phyloP scores from a whole-genome alignment of 1,140 invertebrate genomes.

The Diorhabda sublineata region DNA sequence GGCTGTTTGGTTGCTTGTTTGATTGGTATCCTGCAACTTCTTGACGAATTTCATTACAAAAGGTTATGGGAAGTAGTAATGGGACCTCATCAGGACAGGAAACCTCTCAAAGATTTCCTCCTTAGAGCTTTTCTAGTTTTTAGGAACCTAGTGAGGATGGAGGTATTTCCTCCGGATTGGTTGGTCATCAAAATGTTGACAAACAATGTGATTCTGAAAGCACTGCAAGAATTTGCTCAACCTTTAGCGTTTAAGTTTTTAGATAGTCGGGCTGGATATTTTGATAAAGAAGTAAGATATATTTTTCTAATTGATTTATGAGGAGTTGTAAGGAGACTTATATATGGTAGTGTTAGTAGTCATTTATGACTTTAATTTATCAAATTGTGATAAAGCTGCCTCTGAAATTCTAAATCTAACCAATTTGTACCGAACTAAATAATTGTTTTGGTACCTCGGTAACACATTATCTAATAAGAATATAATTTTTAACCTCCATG shows the following conservation, averaged over 20 bases:
- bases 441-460: too few relatives aligned
- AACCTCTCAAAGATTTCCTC: slow-evolving; percentile 84
- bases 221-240: slow-evolving; percentile 82
- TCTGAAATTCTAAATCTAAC: too few relatives aligned
- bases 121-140: slow-evolving; percentile 86
- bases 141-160: slow-evolving; percentile 73
- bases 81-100: slow-evolving; percentile 55
- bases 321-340: neutral
- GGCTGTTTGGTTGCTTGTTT: slow-evolving; percentile 82
- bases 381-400: too few relatives aligned
- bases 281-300: slow-evolving; percentile 60
- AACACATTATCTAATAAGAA: too few relatives aligned
- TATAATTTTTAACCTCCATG: too few relatives aligned
- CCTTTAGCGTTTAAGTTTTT: slow-evolving; percentile 83
- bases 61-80: slow-evolving; percentile 80
- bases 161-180: slow-evolving; percentile 91
- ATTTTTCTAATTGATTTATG: slow-evolving; percentile 9
- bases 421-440: too few relatives aligned
- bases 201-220: slow-evolving; percentile 82
- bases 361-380: too few relatives aligned
- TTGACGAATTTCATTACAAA: slow-evolving; percentile 83
- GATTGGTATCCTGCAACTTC: slow-evolving; percentile 76
- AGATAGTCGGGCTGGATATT: slow-evolving; percentile 54
- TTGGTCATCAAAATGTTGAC: slow-evolving; percentile 86
- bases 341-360: neutral